Evolutionary conservation across 2,797 vertebrate genomes (phyloP).

Genomic region (Spea hammondii): DNA sequence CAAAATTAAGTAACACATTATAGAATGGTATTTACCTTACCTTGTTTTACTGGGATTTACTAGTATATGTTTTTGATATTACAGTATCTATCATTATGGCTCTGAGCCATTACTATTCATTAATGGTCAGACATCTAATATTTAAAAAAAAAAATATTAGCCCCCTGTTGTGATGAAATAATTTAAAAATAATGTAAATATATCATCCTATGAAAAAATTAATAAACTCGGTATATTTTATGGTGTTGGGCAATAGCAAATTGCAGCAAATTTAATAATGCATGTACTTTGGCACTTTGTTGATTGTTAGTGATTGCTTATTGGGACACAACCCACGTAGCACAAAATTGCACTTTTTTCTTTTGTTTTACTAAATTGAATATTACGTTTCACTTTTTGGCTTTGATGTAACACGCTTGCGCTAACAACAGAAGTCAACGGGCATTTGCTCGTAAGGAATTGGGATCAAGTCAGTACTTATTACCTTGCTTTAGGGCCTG

Average conservation of each 20-base stretch:
- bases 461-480: slow-evolving; percentile 15
- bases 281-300: no score
- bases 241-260: no score
- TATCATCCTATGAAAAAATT: no score
- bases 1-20: no score
- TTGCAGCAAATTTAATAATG: no score
- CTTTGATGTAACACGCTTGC: slow-evolving; percentile 51
- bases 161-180: no score
- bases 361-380: background rate
- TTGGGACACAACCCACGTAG: background rate
- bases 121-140: slow-evolving; percentile 16
- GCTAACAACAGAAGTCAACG: slow-evolving; percentile 53
- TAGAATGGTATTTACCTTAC: no score
- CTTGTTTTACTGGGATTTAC: background rate
- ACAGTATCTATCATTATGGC: background rate
- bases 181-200: no score
- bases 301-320: no score
- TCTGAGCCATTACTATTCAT: slow-evolving; percentile 5
- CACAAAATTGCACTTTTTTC: background rate
- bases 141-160: background rate
- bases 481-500: slow-evolving; percentile 19
- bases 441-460: slow-evolving; percentile 44
- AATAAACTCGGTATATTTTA: no score
- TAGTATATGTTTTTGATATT: background rate
- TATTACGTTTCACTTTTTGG: slow-evolving; percentile 45